phyloP scores from a whole-genome alignment of 2,113 vertebrate genomes.

The Oxyruncus cristatus region DNA sequence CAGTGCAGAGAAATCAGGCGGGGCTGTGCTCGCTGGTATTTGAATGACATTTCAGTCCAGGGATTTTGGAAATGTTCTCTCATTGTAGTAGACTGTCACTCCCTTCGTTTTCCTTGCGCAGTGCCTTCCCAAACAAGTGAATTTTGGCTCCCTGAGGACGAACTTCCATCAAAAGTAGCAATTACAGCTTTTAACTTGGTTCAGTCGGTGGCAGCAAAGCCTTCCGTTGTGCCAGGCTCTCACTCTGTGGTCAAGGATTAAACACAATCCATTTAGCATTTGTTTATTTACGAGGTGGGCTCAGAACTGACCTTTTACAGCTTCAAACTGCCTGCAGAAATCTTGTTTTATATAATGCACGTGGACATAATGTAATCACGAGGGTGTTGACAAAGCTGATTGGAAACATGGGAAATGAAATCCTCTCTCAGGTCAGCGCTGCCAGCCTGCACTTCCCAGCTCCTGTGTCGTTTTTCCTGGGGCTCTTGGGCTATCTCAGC shows the following conservation, averaged over 20 bases:
- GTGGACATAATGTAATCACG: neutral
- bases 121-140: neutral
- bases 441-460: neutral
- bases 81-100: neutral
- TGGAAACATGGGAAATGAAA: neutral
- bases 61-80: neutral
- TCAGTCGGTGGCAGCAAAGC: neutral
- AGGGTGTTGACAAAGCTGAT: conserved; percentile 32
- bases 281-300: neutral
- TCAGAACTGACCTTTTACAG: neutral
- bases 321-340: neutral
- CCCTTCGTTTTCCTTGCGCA: neutral
- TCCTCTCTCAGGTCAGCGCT: neutral
- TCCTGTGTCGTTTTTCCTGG: neutral
- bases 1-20: neutral
- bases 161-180: neutral
- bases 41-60: neutral
- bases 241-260: neutral
- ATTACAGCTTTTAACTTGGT: neutral
- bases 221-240: neutral
- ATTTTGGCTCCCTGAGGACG: neutral
- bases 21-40: neutral
- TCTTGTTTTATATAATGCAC: neutral
- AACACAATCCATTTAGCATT: neutral
- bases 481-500: neutral